These are phyloP conservation scores for Standfussiana lucernea DNA, from an alignment of 2,888 invertebrate genomes.

Conservation along the genomic window DNA sequence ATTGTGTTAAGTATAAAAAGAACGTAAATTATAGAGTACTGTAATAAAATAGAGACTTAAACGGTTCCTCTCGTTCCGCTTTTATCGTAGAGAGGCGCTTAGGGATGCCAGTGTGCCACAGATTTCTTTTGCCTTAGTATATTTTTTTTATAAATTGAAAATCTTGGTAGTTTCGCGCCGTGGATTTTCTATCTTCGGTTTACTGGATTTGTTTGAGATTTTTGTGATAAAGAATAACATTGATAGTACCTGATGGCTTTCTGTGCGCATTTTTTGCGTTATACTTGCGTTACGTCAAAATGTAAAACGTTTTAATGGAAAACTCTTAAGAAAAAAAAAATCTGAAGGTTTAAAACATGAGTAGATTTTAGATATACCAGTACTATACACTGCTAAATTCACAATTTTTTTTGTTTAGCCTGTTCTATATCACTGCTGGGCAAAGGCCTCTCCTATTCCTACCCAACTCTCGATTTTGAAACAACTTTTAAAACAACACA, in stretches of 20 bases:
- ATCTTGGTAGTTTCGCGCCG: conserved; percentile 35
- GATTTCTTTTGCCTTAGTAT: conserved; percentile 29
- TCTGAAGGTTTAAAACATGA: background rate
- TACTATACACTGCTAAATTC: too few relatives aligned
- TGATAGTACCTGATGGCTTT: background rate
- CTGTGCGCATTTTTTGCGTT: background rate
- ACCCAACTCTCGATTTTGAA: too few relatives aligned
- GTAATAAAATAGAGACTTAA: conserved; percentile 78
- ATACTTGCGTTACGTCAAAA: background rate
- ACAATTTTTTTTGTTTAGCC: too few relatives aligned
- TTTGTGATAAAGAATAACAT: conserved; percentile 26
- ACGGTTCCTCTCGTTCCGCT: conserved; percentile 74
- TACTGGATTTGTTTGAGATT: conserved; percentile 19
- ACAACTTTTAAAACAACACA: too few relatives aligned
- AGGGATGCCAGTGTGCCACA: conserved; percentile 73
- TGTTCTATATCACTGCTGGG: too few relatives aligned
- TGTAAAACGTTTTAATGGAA: background rate
- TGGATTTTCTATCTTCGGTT: conserved; percentile 27
- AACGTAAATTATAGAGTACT: conserved; percentile 70
- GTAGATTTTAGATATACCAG: background rate
- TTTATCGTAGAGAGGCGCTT: conserved; percentile 69
- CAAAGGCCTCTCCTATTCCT: too few relatives aligned
- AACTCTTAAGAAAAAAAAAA: background rate
- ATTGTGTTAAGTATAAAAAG: conserved; percentile 61
- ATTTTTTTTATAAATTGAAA: conserved; percentile 62